phyloP scores from a whole-genome alignment of 92 coral and sea anemone genomes.

The Hydrozoanthus gracilis region DNA sequence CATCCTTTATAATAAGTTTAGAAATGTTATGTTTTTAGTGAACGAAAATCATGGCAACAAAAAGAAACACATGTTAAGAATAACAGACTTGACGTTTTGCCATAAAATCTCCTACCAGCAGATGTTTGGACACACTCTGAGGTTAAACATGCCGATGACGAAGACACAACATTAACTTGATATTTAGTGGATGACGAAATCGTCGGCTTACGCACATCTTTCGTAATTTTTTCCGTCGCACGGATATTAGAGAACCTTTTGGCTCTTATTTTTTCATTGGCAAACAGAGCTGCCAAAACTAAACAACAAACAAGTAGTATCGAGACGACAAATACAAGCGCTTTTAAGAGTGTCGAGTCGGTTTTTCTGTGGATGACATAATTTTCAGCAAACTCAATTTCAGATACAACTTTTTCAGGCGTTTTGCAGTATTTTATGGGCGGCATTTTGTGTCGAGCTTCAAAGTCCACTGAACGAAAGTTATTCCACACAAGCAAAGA shows the following conservation, averaged over 20 bases:
- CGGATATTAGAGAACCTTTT: neutral
- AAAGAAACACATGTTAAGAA: too few species aligned
- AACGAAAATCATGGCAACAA: too few species aligned
- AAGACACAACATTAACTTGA: neutral
- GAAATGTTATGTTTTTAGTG: too few species aligned
- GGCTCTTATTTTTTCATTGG: conserved; percentile 16
- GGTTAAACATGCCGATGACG: neutral
- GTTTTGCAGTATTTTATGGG: conserved; percentile 29
- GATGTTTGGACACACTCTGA: neutral
- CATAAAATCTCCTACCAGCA: neutral
- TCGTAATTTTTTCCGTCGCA: neutral
- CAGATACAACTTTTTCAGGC: conserved; percentile 1
- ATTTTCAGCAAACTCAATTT: neutral
- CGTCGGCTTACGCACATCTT: neutral
- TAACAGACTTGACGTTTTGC: too few species aligned
- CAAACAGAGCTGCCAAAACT: conserved; percentile 26
- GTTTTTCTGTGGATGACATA: neutral
- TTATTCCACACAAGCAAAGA: too few species aligned
- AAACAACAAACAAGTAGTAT: conserved; percentile 9
- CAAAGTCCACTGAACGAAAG: neutral
- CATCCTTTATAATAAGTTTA: too few species aligned
- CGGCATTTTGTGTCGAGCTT: neutral
- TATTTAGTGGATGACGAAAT: neutral
- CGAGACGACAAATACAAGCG: neutral
- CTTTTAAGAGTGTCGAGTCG: neutral